phyloP scores from a whole-genome alignment of 2,113 vertebrate genomes.

The Miniopterus natalensis region DNA sequence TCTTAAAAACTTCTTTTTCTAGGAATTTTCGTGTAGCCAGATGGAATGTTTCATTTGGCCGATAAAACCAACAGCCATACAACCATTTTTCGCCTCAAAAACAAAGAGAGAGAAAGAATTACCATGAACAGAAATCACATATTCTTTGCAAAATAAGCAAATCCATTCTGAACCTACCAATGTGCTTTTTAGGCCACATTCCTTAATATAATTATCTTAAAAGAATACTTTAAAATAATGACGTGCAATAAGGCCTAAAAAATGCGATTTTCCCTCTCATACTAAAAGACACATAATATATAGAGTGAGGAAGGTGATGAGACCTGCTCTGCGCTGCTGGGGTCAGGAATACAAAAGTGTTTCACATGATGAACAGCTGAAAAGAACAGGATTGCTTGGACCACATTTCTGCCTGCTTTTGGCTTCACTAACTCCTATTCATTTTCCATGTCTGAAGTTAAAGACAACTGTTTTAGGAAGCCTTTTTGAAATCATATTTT shows the following conservation, averaged over 20 bases:
- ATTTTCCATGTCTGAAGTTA: slow-evolving; percentile 28
- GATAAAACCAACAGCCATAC: slow-evolving; percentile 99
- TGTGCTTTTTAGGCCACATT: slow-evolving; percentile 48
- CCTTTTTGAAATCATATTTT: slow-evolving; percentile 46
- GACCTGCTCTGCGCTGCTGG: neutral
- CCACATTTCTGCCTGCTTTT: neutral
- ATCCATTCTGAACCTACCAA: slow-evolving; percentile 21
- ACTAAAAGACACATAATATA: neutral
- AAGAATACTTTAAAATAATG: slow-evolving; percentile 53
- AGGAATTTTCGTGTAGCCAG: slow-evolving; percentile 98
- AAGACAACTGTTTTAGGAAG: neutral
- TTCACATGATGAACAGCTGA: neutral
- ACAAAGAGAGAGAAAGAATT: slow-evolving; percentile 38
- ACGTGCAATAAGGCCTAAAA: slow-evolving; percentile 2
- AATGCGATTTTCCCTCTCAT: neutral
- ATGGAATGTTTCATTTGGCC: slow-evolving; percentile 99
- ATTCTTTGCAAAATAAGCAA: slow-evolving; percentile 55
- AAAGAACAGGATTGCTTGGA: neutral
- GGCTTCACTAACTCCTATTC: slow-evolving; percentile 36
- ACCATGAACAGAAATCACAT: slow-evolving; percentile 64
- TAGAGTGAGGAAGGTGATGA: neutral
- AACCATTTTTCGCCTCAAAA: slow-evolving; percentile 97
- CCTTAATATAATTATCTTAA: slow-evolving; percentile 48
- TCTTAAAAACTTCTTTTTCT: slow-evolving; percentile 99
- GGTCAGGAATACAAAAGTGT: neutral